Conservation (phyloP, 2,888 invertebrate species). For the Parapristionchus giblindavisi region DNA sequence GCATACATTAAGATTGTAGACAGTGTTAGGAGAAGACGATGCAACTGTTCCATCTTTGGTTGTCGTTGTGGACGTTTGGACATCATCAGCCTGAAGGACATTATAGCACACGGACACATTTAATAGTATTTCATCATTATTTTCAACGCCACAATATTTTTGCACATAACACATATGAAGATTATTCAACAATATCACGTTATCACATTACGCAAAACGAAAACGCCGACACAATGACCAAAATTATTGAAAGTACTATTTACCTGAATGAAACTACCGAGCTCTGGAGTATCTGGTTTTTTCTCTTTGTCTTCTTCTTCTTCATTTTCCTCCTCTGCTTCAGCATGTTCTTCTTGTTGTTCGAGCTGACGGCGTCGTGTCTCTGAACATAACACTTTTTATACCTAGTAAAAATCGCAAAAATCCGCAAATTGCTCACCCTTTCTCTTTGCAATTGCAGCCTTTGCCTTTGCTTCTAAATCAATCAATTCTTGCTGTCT, state of each 20-base stretch:
- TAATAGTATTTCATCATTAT: too few species aligned
- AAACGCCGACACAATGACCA: too few species aligned
- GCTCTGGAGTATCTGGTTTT: too few species aligned
- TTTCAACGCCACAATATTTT: too few species aligned
- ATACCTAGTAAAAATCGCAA: not conserved
- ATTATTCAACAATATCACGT: too few species aligned
- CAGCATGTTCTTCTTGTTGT: constrained; percentile 37
- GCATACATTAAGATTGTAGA: constrained; percentile 46
- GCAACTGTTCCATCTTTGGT: not conserved
- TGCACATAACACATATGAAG: too few species aligned
- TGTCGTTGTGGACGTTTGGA: constrained; percentile 3
- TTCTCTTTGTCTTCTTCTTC: too few species aligned
- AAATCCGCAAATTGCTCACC: not conserved
- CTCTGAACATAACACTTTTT: not conserved
- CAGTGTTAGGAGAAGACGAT: constrained; percentile 38
- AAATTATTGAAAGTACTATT: too few species aligned
- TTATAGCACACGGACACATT: too few species aligned
- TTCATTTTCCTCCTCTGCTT: constrained; percentile 46
- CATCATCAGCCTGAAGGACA: constrained; percentile 5
- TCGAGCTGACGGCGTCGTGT: not conserved
- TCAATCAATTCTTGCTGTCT: constrained; percentile 13
- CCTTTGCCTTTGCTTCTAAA: constrained; percentile 11
- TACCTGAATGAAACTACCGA: too few species aligned
- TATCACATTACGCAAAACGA: too few species aligned
- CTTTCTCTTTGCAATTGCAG: constrained; percentile 19